Conservation (phyloP, 1,140 invertebrate genomes). For the Pectinophora gossypiella region DNA sequence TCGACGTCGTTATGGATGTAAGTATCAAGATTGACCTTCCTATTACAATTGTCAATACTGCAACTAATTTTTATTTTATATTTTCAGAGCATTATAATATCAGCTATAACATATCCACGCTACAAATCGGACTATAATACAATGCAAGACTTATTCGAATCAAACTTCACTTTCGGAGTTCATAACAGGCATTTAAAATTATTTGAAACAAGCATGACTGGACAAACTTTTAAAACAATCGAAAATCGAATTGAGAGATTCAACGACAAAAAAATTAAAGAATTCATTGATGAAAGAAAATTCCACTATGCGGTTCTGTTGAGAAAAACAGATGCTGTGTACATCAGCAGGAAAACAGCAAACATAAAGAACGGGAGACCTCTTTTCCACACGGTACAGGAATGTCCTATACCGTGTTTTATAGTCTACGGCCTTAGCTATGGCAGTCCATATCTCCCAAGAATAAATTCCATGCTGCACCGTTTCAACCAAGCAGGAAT, state of each 20-base stretch:
- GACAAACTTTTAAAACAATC: conserved; percentile 21
- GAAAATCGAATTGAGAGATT: conserved; percentile 41
- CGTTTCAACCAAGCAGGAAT: conserved; percentile 56
- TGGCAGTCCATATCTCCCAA: conserved; percentile 55
- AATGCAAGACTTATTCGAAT: conserved; percentile 30
- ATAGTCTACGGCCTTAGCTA: conserved; percentile 57
- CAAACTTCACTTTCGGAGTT: conserved; percentile 51
- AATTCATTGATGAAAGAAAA: conserved; percentile 42
- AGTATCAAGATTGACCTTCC: conserved; percentile 27
- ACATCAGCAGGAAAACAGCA: conserved; percentile 37
- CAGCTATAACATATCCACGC: conserved; percentile 61
- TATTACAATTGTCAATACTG: too few relatives aligned
- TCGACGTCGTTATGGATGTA: conserved; percentile 63
- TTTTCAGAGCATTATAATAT: conserved; percentile 56
- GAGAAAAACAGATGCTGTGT: conserved; percentile 44
- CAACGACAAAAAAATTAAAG: conserved; percentile 46
- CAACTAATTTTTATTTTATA: too few relatives aligned
- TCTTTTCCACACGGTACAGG: conserved; percentile 43
- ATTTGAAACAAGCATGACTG: conserved; percentile 41
- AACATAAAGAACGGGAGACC: conserved; percentile 51
- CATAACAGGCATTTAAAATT: conserved; percentile 48
- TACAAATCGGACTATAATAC: conserved; percentile 49
- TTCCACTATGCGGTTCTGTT: conserved; percentile 54
- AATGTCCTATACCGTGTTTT: conserved; percentile 59
- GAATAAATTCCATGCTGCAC: conserved; percentile 41